Base-by-base conservation (phyloP, 2,888 invertebrate genomes). In the Atethmia centrago region DNA sequence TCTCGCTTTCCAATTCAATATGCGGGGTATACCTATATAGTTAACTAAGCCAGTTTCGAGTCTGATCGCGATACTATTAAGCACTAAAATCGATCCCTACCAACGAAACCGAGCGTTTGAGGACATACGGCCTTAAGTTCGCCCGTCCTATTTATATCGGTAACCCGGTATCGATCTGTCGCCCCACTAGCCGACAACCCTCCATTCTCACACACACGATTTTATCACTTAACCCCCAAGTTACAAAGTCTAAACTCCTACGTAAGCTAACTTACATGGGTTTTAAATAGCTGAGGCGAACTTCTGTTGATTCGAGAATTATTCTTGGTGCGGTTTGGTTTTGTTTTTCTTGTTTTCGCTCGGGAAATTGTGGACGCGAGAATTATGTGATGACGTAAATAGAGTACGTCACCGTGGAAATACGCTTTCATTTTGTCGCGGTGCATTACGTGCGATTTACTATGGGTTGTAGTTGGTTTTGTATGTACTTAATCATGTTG, bases 131-230 rank as follows among this genome's bases (percentile, higher is more conserved):
- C 90, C 90, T 91, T 88, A 92, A 94, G 92, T 94, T 94, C 90
- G 89, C 88, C 89, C 93, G 94, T 92, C 94, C 95, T 95, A 95
- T 95, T 94, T 95, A 95, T 95, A 94, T 92, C 92, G 90, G 92
- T 94, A 93, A 93, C 94, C 93, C 90, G 85, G 91, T 94, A 96
- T 96, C 94, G 96, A 96, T 94, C 94, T 87, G 91, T 68, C 95
- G 95, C 92, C 94, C 96, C 94, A 95, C 94, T 95, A 95, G 93
- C 95, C 94, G 91, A 95, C 93, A 92, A 93, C 93, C 93, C 90
- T 90, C 91, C 79, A 85, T 90, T 86, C 87, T 74, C 77, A 87
- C 87, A 84, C 90, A 90, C 81, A 84, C 91, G 85, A 93, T 90
- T 92, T 88, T 88, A 88, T 85, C 87, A 87, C 92, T 90, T 93